Evolutionary conservation across 2,113 vertebrate genomes (phyloP), one percentile per base, ranked within the genome.

Genomic region (Bagarius yarrelli): DNA sequence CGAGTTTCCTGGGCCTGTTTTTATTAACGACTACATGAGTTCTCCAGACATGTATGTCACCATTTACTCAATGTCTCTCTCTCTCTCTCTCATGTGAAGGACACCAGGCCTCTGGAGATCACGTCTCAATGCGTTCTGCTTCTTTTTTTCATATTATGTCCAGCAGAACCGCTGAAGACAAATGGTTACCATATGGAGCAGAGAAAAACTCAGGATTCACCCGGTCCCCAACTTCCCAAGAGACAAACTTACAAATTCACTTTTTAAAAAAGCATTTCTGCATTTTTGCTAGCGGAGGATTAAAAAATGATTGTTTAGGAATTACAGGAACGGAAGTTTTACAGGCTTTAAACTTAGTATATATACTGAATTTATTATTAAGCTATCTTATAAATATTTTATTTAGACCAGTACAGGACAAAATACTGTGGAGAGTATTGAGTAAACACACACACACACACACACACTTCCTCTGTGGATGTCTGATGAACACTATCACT

Each of bases 141-240:
- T 84, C 88, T 89, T 91, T 92, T 91, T 91, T 82, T 91, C 91
- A 91, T 92, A 93, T 93, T 94, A 93, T 93, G 91, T 93, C 91
- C 92, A 89, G 91, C 90, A 91, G 91, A 91, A 90, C 92, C 91
- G 89, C 90, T 92, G 88, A 83, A 91, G 92, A 93, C 92, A 93
- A 93, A 93, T 94, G 92, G 90, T 91, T 92, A 90, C 92, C 93
- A 93, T 93, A 94, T 94, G 92, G 91, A 91, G 89, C 89, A 88
- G 87, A 57, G 67, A 79, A 86, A 86, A 82, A 79, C 5, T 77
- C 72, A 66, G 55, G 47, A 47, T 36, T 64, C 47, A 50, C 63
- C 64, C 14, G 21, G 25, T 76, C 63, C 56, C 15, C 5, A 55
- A 19, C n/a, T 32, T 59, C 80, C 70, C 76, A 13, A 8, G 76